phyloP scores from a whole-genome alignment of 2,797 vertebrate species.

The Gobionotothen gibberifrons region DNA sequence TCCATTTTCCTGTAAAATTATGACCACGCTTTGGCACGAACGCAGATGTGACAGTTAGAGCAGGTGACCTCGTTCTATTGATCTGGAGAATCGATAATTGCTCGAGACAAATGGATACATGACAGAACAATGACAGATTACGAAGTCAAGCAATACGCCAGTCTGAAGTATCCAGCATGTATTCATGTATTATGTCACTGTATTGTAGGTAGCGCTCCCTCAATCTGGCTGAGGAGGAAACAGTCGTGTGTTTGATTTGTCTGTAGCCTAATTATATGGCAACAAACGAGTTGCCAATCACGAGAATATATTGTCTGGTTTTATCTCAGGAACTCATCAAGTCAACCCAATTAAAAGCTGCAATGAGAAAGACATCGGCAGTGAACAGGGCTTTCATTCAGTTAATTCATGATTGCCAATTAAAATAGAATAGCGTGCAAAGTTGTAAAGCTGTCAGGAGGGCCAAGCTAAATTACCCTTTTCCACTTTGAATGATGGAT shows the following conservation, averaged over 20 bases:
- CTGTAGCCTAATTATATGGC: slow-evolving; percentile 82
- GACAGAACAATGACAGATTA: slow-evolving; percentile 19
- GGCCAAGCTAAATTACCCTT: slow-evolving; percentile 84
- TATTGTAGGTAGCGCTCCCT: slow-evolving; percentile 22
- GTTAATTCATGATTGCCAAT: slow-evolving; percentile 89
- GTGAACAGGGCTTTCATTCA: slow-evolving; percentile 80
- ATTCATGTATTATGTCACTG: slow-evolving; percentile 9
- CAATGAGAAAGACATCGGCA: slow-evolving; percentile 79
- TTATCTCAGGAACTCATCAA: slow-evolving; percentile 86
- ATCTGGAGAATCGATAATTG: slow-evolving; percentile 20
- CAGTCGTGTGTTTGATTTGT: slow-evolving; percentile 71
- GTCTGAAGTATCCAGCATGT: slow-evolving; percentile 26
- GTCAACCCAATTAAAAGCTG: slow-evolving; percentile 86
- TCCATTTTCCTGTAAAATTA: slow-evolving; percentile 1
- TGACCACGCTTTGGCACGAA: background rate
- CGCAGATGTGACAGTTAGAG: slow-evolving; percentile 1
- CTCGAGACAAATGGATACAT: slow-evolving; percentile 14
- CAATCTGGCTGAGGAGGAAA: slow-evolving; percentile 52
- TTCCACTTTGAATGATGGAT: slow-evolving; percentile 86
- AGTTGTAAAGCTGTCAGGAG: slow-evolving; percentile 85
- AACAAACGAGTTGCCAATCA: slow-evolving; percentile 87
- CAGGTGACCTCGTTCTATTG: slow-evolving; percentile 1
- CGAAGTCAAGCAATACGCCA: background rate
- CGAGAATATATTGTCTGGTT: slow-evolving; percentile 84
- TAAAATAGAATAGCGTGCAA: slow-evolving; percentile 85